These are phyloP conservation scores for Todiramphus chloris DNA, from an alignment of 2,113 vertebrate species.

Conservation along the genomic window DNA sequence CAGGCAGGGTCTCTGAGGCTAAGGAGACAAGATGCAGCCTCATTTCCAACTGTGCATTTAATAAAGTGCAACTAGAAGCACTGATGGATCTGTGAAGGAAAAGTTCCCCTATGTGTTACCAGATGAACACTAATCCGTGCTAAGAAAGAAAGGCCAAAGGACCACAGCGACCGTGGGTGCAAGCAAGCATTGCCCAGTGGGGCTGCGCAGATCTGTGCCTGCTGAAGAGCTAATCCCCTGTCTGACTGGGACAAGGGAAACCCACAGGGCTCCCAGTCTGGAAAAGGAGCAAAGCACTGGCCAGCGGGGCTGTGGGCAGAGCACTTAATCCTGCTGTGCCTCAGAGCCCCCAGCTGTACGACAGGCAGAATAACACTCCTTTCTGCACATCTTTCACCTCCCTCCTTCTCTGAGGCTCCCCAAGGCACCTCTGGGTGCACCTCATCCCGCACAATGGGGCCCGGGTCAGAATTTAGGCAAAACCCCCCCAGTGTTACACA, in stretches of 20 bases:
- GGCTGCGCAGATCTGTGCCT: not conserved
- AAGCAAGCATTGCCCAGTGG: not conserved
- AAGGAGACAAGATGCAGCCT: not conserved
- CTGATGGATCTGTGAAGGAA: not conserved
- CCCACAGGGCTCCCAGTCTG: not conserved
- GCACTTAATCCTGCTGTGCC: not conserved
- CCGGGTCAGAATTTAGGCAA: rapidly evolving
- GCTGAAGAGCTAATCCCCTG: not conserved
- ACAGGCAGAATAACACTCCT: not conserved
- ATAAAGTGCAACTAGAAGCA: not conserved
- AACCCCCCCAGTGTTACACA: rapidly evolving
- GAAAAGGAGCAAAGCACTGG: not conserved
- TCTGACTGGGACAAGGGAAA: not conserved
- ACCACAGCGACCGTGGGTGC: not conserved
- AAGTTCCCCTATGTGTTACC: rapidly evolving
- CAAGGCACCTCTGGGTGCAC: not conserved
- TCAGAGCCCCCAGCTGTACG: slow-evolving; percentile 22
- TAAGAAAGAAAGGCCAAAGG: not conserved
- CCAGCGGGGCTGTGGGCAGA: not conserved
- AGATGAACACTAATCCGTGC: not conserved
- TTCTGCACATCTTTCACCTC: not conserved
- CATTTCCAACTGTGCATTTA: not conserved
- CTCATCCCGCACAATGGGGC: rapidly evolving
- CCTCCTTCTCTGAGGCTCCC: not conserved
- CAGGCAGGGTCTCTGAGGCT: not conserved